A percentile compares a stretch with the other conserved stretches of the same genome.
These are phyloP conservation scores for Coreius guichenoti DNA, from an alignment of 2,797 vertebrate genomes.

Conservation along the genomic window DNA sequence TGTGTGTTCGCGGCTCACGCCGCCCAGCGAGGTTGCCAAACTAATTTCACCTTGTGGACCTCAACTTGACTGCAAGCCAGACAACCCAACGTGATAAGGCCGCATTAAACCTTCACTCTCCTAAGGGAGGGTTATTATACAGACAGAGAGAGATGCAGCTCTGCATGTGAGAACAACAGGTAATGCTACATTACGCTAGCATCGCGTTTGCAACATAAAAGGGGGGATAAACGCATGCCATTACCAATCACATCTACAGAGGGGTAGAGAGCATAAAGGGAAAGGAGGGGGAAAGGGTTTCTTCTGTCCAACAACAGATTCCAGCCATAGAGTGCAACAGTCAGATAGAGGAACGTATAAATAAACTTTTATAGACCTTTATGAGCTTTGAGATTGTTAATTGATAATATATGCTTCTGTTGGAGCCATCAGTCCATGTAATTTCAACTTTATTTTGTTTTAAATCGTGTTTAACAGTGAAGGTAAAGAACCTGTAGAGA, in stretches of 20 bases:
- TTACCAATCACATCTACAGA: conserved; percentile 23
- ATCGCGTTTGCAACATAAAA: conserved; percentile 25
- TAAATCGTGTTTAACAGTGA: neutral
- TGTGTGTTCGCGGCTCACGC: conserved; percentile 79
- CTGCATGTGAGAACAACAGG: conserved; percentile 81
- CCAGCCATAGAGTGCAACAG: neutral
- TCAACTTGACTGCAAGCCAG: conserved; percentile 81
- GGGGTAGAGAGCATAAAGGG: neutral
- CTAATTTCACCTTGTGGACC: conserved; percentile 86
- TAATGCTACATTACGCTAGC: conserved; percentile 74
- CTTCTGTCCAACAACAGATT: conserved; percentile 11
- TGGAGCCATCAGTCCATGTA: neutral
- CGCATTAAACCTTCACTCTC: conserved; percentile 79
- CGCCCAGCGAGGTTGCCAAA: conserved; percentile 82
- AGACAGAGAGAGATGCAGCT: conserved; percentile 74
- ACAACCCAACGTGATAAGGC: conserved; percentile 82
- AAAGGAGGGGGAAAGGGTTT: neutral
- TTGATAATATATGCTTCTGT: neutral
- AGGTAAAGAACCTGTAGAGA: neutral
- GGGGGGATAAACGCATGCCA: neutral
- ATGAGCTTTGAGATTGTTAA: neutral
- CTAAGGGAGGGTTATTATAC: conserved; percentile 81
- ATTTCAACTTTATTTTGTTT: neutral
- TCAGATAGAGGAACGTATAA: neutral
- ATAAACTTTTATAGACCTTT: neutral